phyloP scores from a whole-genome alignment of 1,140 invertebrate genomes.

The Hyposmocoma kahamanoa region DNA sequence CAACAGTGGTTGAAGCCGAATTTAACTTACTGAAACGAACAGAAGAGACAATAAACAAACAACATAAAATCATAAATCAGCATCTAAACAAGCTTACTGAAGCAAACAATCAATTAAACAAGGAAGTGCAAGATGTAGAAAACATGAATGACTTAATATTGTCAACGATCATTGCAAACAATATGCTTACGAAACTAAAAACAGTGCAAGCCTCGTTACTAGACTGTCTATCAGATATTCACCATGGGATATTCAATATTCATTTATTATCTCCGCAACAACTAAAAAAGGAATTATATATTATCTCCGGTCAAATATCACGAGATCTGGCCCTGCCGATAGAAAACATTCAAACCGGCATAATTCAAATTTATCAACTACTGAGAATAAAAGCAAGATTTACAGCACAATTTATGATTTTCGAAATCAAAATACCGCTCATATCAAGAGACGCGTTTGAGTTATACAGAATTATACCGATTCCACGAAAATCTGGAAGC shows the following conservation, averaged over 20 bases:
- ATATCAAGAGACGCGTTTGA: background rate
- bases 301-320: conserved; percentile 11
- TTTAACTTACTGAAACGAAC: conserved; percentile 9
- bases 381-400: background rate
- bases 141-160: conserved; percentile 9
- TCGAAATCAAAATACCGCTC: conserved; percentile 3
- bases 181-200: conserved; percentile 11
- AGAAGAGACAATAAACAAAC: conserved; percentile 6
- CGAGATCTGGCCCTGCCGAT: conserved; percentile 14
- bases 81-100: background rate
- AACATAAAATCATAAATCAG: conserved; percentile 12
- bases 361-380: background rate
- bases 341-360: background rate
- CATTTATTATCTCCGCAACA: conserved; percentile 16
- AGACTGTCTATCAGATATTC: conserved; percentile 15
- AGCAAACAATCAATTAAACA: background rate
- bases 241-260: conserved; percentile 15
- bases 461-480: background rate
- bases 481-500: background rate
- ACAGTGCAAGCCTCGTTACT: conserved; percentile 12
- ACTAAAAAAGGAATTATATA: conserved; percentile 8
- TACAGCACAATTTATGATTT: background rate
- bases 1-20: conserved; percentile 8
- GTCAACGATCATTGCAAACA: conserved; percentile 10
- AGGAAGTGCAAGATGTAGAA: conserved; percentile 8